These are phyloP conservation scores for Glaucopsyche alexis DNA, from an alignment of 2,888 invertebrate species.

Conservation along the genomic window DNA sequence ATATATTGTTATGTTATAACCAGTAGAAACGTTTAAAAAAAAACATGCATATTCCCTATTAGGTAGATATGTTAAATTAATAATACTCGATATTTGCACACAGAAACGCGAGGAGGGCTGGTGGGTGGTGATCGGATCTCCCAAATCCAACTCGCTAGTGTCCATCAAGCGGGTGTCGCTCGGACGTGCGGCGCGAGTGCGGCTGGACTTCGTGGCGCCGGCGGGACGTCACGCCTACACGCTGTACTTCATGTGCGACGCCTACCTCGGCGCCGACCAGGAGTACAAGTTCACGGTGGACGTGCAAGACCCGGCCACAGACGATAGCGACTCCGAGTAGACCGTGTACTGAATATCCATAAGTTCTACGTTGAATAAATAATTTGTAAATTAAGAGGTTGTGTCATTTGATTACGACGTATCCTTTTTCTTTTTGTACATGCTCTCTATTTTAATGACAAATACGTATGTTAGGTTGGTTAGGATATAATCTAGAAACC, in stretches of 20 bases:
- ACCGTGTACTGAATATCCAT: neutral
- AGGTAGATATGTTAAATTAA: no score
- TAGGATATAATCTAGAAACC: no score
- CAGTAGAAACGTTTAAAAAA: no score
- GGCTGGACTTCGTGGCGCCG: constrained; percentile 94
- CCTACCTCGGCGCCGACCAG: constrained; percentile 99
- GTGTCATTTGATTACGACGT: no score
- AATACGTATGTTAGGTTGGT: no score
- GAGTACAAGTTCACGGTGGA: constrained; percentile 96
- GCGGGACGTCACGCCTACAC: constrained; percentile 95
- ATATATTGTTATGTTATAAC: no score
- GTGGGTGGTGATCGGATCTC: constrained; percentile 99
- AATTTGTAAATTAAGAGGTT: no score
- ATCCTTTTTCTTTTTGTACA: no score
- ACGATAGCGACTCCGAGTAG: constrained; percentile 49
- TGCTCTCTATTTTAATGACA: no score
- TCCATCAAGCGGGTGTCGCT: constrained; percentile 98
- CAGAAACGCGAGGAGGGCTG: constrained; percentile 95
- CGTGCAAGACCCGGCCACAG: constrained; percentile 80
- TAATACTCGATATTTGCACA: neutral
- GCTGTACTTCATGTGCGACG: constrained; percentile 99
- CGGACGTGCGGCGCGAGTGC: constrained; percentile 92
- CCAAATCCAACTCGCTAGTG: constrained; percentile 94
- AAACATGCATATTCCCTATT: no score
- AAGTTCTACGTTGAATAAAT: no score